Conservation (phyloP, 2,888 invertebrate genomes). For the Sesia apiformis region DNA sequence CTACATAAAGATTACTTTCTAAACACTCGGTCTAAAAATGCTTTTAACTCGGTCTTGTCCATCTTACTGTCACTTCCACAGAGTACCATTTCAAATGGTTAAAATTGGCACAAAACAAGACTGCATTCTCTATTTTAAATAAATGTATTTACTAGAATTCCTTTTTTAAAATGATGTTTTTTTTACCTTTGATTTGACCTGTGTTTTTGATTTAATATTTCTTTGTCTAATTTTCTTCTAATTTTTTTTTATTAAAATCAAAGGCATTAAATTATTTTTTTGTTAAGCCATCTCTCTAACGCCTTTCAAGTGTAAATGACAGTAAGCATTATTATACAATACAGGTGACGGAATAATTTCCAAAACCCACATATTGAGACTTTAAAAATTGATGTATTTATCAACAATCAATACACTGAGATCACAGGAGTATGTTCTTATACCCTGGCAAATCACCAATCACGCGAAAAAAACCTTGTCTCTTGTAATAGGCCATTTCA, state of each 20-base stretch:
- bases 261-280: neutral
- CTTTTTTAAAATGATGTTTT: no score
- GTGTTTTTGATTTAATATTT: no score
- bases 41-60: no score
- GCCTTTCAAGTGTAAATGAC: neutral
- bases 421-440: conserved; percentile 63
- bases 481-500: conserved; percentile 10
- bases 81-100: neutral
- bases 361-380: neutral
- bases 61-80: conserved; percentile 4
- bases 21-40: no score
- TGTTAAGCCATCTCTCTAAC: neutral
- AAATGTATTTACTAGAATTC: no score
- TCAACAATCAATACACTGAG: conserved; percentile 68
- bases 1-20: no score
- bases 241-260: no score
- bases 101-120: conserved; percentile 11
- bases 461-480: conserved; percentile 32
- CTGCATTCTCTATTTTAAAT: conserved; percentile 1
- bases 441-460: conserved; percentile 60
- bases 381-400: conserved; percentile 12
- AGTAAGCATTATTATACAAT: neutral
- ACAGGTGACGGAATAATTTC: neutral
- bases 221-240: no score
- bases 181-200: no score